Percentiles rank a stretch among this genome's conserved stretches.
phyloP scores from a whole-genome alignment of 2,888 invertebrate species.

The Polyommatus icarus region DNA sequence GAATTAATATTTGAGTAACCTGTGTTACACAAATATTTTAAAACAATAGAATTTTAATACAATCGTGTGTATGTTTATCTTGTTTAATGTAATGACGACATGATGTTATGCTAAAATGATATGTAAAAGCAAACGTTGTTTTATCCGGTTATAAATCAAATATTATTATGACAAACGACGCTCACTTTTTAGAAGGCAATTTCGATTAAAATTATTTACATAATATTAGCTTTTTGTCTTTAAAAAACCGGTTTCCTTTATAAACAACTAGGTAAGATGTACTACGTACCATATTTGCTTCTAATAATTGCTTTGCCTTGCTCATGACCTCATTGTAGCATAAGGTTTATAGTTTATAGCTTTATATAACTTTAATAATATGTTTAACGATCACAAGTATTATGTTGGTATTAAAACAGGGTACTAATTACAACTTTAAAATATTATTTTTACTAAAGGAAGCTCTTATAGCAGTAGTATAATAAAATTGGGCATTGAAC shows the following conservation, averaged over 20 bases:
- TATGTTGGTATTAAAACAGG: not conserved
- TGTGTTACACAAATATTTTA: not conserved
- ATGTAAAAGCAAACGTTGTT: conserved; percentile 14
- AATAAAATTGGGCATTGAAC: no score
- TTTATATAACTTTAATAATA: conserved; percentile 16
- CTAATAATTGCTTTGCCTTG: not conserved
- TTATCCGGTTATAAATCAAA: conserved; percentile 19
- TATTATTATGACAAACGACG: conserved; percentile 5
- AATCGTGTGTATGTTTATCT: not conserved
- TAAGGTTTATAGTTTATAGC: not conserved
- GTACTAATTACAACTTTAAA: not conserved
- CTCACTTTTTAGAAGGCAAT: not conserved
- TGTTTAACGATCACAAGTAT: not conserved
- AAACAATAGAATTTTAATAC: not conserved
- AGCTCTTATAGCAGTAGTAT: no score
- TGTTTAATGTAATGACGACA: not conserved
- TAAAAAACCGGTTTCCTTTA: not conserved
- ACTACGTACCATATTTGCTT: not conserved
- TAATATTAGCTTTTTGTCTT: not conserved
- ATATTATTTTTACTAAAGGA: not conserved
- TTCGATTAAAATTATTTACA: not conserved
- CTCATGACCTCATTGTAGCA: conserved; percentile 7
- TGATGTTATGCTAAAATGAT: conserved; percentile 21
- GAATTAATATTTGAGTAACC: not conserved
- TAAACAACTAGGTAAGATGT: not conserved